phyloP scores from a whole-genome alignment of 2,113 vertebrate genomes.

The Euleptes europaea region DNA sequence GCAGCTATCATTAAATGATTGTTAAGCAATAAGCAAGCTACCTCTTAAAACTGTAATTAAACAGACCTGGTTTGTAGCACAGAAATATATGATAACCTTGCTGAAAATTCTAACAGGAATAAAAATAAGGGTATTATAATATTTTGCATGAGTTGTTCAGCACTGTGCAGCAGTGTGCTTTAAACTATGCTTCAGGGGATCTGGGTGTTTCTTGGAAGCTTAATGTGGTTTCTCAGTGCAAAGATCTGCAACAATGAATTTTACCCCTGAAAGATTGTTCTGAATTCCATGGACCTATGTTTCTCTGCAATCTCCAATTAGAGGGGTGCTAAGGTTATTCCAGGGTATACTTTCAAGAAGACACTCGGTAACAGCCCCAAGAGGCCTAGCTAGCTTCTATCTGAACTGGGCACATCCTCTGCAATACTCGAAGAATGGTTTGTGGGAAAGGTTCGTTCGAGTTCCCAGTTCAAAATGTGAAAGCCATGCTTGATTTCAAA shows the following conservation, averaged over 20 bases:
- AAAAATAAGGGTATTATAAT: not conserved
- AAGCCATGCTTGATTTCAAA: not conserved
- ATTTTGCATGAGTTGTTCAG: not conserved
- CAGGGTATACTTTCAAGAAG: not conserved
- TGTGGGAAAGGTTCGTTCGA: not conserved
- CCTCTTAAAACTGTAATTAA: no score
- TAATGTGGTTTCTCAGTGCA: not conserved
- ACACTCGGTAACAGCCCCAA: not conserved
- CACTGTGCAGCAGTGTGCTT: not conserved
- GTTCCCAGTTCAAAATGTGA: not conserved
- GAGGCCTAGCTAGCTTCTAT: not conserved
- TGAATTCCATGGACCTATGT: not conserved
- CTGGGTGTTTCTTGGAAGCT: not conserved
- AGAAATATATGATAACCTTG: not conserved
- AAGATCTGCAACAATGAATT: no score
- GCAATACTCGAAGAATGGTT: not conserved
- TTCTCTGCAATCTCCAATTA: not conserved
- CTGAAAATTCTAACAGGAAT: not conserved
- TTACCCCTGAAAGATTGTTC: not conserved
- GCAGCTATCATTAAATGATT: not conserved
- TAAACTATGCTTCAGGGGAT: not conserved
- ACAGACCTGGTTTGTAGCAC: not conserved
- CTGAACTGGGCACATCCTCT: not conserved
- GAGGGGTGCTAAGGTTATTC: not conserved
- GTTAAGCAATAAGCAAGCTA: no score